Evolutionary conservation across 2,797 vertebrate species (phyloP).

Genomic region (Tarsius wallacei): DNA sequence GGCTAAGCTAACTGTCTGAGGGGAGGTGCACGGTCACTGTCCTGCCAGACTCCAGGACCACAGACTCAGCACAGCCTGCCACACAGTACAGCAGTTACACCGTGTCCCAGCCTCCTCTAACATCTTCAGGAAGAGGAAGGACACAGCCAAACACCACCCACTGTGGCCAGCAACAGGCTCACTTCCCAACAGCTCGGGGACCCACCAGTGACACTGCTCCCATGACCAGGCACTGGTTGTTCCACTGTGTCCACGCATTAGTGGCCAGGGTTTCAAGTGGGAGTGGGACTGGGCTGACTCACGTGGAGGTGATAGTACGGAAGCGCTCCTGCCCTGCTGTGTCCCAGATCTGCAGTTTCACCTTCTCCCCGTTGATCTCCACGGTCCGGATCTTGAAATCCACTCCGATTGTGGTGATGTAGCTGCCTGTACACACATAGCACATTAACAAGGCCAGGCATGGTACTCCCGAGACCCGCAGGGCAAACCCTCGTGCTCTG

Average conservation of each 20-base stretch:
- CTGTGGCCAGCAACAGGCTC: neutral
- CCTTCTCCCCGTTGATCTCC: conserved; percentile 99
- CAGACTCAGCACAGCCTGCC: neutral
- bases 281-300: conserved; percentile 86
- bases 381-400: conserved; percentile 99
- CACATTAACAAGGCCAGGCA: neutral
- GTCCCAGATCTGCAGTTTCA: conserved; percentile 99
- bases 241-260: neutral
- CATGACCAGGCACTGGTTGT: neutral
- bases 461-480: accelerated
- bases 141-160: neutral
- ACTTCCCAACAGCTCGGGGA: neutral
- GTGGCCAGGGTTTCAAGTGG: accelerated
- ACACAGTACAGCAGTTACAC: neutral
- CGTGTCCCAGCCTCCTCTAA: neutral
- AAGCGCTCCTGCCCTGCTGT: conserved; percentile 99
- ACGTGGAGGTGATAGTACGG: conserved; percentile 99
- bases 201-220: neutral
- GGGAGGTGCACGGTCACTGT: accelerated
- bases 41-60: neutral
- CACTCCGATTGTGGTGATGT: conserved; percentile 99
- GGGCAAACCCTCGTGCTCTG: neutral
- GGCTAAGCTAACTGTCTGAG: neutral
- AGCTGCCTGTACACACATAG: conserved; percentile 94
- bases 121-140: neutral